Base-by-base conservation (phyloP, 2,797 vertebrate genomes). In the Masticophis lateralis region DNA sequence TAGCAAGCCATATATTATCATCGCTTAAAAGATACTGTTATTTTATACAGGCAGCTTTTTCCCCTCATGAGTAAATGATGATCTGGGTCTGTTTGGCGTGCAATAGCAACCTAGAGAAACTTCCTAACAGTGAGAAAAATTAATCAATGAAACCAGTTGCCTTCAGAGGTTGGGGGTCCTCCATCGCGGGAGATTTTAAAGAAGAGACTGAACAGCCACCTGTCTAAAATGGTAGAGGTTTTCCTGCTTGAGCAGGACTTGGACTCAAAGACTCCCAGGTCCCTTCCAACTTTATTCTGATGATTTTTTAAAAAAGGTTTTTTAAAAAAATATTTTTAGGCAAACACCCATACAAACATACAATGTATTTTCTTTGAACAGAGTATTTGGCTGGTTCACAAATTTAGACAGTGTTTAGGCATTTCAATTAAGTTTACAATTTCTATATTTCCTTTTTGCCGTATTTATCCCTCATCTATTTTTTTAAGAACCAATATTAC, bases 1-100 rank as follows among this genome's bases (percentile, higher is more conserved):
- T 95, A 94, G 37, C 1, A 43, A 94, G 83, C 95, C 95, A 83
- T 96, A 93, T 93, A 88, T 96, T 95, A 96, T 94, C 96, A 96
- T 96, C 93, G 96, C 94, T 92, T 93, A 93, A 94, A 93, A 89
- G 95, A 95, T 95, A 95, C 87, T 95, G 94, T 96, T 96, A 97
- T 97, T 97, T 95, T 95, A 95, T 93, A 93, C 93, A 94, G 93
- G 92, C 37, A 1, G 93, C 92, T 91, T 95, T 95, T 96, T 93
- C 94, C 6, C 94, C 94, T 95, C 93, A 94, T 66, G 87, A 96
- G 95, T 91, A 79, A 93, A 94, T 94, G 94, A 94, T n/a, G 43
- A 56, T 86, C 93, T 93, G 92, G 91, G 93, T 51, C 93, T 53
- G 89, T 63, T 63, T 57, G 93, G 94, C 92, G 91, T 96, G 94